Base-by-base conservation (phyloP, 2,113 vertebrate genomes). In the Pampusana beccarii region DNA sequence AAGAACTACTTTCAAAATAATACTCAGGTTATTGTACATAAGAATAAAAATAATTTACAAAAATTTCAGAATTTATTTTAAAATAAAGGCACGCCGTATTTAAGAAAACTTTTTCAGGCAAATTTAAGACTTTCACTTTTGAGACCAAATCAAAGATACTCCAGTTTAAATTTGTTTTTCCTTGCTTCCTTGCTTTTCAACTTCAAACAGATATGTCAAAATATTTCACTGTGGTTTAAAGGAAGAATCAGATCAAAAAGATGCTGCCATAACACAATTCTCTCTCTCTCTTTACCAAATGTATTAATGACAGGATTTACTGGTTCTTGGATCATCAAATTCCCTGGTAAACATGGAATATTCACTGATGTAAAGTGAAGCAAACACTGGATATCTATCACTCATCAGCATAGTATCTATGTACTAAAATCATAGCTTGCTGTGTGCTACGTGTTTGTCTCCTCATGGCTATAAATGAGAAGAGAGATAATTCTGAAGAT, bases 141-240 rank as follows among this genome's bases (percentile, higher is more conserved):
- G 73, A 69, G 44, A 54, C 42, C 69, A 93, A 87, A 95, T 95
- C 48, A 95, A 86, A 60, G 31, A 91, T 86, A 83, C 17, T 93
- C 8, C 5, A 42, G 31, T 92, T 94, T 87, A 92, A 90, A 82
- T 95, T 82, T 92, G 58, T 77, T 87, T 51, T 88, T 80, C 48
- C 56, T 78, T 44, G 0, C 33, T 88, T 83, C 34, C 33, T 88
- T 90, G 54, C 44, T 92, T 91, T 93, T 80, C 79, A 84, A 61
- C 38, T 85, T 95, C 77, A 93, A 77, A 82, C 18, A 89, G 36
- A 54, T 73, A 95, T 62, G 46, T 94, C 92, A 95, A 93, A 95
- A 95, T 7, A 90, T 89, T 88, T 92, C 91, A 85, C 74, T 70
- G 28, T 88, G 33, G 82, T 96, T 96, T 95, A 95, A 73, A 86